Base-by-base conservation (phyloP, 2,113 vertebrate species). In the Pachyramphus minor region DNA sequence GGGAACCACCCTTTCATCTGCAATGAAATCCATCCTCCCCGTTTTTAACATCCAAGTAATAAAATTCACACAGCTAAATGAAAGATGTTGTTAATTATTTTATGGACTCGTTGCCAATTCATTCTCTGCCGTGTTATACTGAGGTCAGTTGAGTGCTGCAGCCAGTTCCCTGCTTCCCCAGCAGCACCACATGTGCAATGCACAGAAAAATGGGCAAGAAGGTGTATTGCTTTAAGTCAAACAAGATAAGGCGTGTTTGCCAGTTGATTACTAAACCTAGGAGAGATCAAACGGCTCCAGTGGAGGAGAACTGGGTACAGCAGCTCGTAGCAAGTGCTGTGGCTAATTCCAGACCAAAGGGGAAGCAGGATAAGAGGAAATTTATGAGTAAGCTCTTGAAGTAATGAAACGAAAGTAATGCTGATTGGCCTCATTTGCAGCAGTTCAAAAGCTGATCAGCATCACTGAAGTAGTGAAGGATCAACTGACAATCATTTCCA, bases 371-470 rank as follows among this genome's bases (percentile, higher is more conserved):
- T 94, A 92, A 92, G 94, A 96, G 95, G 90, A 95, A 94, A 96
- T 90, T 87, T 95, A 95, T 83, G 92, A 97, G 92, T 94, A 96
- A 95, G 96, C 95, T 97, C 97, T 98, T 91, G 96, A 97, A 97
- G 96, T 97, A 96, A 97, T 94, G 95, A 96, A 95, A 97, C 80
- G 97, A 96, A 97, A 97, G 96, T 93, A 84, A 97, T 91, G 96
- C 89, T 96, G 96, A 97, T 91, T 97, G 96, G 97, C 95, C 96
- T 97, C 96, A 96, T 97, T 97, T 95, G 83, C 87, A 77, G 95
- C 92, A 91, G 96, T 92, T 97, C 96, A 96, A 97, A 96, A 97
- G 91, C 95, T 96, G 95, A 97, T 97, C 96, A 90, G 90, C 95
- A 64, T 84, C 37, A 16, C 92, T 95, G 95, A 84, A 95, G 92